Evolutionary conservation across 2,888 invertebrate species (phyloP).

Genomic region (Cosmia pyralina): DNA sequence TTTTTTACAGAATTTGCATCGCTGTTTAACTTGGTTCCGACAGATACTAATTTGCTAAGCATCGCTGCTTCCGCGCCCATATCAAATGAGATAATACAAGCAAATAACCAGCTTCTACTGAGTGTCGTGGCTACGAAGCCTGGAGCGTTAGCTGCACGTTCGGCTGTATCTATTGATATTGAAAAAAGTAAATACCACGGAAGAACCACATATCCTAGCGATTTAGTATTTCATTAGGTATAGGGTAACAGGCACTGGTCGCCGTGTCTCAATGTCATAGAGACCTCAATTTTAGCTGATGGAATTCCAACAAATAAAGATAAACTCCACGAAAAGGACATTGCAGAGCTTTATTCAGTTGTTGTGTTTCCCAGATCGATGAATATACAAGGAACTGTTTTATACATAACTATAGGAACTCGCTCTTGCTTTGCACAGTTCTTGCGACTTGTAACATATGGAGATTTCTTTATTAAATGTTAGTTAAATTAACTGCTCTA

Average conservation of each 20-base stretch:
- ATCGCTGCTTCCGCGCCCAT: slow-evolving; percentile 52
- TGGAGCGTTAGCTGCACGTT: slow-evolving; percentile 55
- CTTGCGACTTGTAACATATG: too few relatives aligned
- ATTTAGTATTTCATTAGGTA: not conserved
- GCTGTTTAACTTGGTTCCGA: slow-evolving; percentile 60
- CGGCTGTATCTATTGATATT: slow-evolving; percentile 71
- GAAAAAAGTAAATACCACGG: slow-evolving; percentile 66
- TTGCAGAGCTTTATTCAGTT: not conserved
- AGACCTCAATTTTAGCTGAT: not conserved
- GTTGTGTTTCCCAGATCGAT: not conserved
- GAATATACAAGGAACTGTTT: not conserved
- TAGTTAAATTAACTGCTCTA: too few relatives aligned
- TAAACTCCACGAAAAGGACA: not conserved
- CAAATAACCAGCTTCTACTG: slow-evolving; percentile 68
- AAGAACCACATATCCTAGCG: not conserved
- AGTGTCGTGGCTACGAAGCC: slow-evolving; percentile 68
- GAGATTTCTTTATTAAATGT: not conserved
- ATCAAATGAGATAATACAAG: slow-evolving; percentile 64
- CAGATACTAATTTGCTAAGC: slow-evolving; percentile 43
- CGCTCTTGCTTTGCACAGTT: not conserved
- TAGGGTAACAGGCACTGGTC: not conserved
- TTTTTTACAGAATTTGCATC: slow-evolving; percentile 62
- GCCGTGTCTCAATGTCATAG: not conserved
- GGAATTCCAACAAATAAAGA: not conserved
- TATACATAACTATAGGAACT: too few relatives aligned